Conservation (phyloP, 2,888 invertebrate species). For the Melolontha melolontha region DNA sequence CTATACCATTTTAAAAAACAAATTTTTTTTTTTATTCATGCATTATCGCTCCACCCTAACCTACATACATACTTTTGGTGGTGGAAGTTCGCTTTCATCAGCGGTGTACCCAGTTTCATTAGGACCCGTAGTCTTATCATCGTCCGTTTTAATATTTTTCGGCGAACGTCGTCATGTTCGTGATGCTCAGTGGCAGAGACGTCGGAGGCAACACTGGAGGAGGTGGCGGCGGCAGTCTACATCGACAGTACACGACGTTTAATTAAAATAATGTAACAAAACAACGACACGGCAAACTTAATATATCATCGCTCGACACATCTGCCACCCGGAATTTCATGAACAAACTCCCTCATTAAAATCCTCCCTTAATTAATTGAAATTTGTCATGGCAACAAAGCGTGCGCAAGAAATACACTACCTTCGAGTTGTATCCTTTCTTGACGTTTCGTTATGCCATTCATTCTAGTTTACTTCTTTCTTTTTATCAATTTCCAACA, state of each 20-base stretch:
- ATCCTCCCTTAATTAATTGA: conserved; percentile 47
- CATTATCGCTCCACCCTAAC: no score
- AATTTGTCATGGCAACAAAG: conserved; percentile 36
- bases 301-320: conserved; percentile 50
- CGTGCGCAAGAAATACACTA: conserved; percentile 11
- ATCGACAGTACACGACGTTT: conserved; percentile 44
- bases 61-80: no score
- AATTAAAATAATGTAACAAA: conserved; percentile 51
- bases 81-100: no score
- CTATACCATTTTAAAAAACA: no score
- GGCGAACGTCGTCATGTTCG: not conserved
- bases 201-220: not conserved
- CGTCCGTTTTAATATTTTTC: conserved; percentile 35
- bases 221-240: conserved; percentile 21
- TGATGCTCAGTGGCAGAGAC: not conserved
- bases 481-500: no score
- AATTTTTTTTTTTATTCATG: no score
- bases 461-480: no score
- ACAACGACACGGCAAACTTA: conserved; percentile 47
- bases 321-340: conserved; percentile 49
- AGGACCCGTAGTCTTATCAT: not conserved
- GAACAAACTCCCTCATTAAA: conserved; percentile 49
- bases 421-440: no score
- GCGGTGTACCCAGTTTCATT: no score
- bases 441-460: no score